Evolutionary conservation across 2,797 vertebrate species (phyloP), one percentile per base, ranked within the genome.

Genomic region (Kryptopterus vitreolus): DNA sequence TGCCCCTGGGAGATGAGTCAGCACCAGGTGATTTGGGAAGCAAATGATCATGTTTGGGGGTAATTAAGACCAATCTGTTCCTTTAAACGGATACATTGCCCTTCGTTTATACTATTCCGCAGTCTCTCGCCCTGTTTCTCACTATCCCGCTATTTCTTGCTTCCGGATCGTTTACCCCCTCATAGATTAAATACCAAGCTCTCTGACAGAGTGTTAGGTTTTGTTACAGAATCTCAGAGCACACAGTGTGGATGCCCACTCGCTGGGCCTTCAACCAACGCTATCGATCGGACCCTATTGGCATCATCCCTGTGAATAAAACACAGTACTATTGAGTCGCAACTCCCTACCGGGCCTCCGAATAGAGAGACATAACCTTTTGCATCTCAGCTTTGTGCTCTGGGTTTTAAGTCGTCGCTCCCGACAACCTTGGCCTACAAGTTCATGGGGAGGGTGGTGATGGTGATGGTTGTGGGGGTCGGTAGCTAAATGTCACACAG

Each of bases 221-320:
- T 93, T 94, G 92, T 92, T 93, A 88, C 68, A 85, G 68, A 85
- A 81, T 90, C 89, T 89, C 90, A 68, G 87, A 90, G 89, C 89
- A 88, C 89, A 89, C 89, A 88, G 88, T 85, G 86, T 86, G 86
- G 88, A 89, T 88, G 89, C 88, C 84, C 84, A 26, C 79, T 81
- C 12, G 13, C 72, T 3, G 76, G 46, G 83, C 70, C 57, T 65
- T 81, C 70, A 81, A 84, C 80, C 80, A 63, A 55, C 89, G 85
- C 86, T 92, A 94, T 93, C 84, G 92, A 94, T 94, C 89, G 87
- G 85, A 81, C 79, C 85, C 90, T 90, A 92, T 92, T 91, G 92
- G 90, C 89, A 79, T 90, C 85, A 84, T 91, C 85, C 80, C 85
- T 91, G 89, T 93, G 92, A 92, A 93, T 92, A 92, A 92, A 93